phyloP scores from a whole-genome alignment of 2,797 vertebrate species.

The Meriones psammophilus region DNA sequence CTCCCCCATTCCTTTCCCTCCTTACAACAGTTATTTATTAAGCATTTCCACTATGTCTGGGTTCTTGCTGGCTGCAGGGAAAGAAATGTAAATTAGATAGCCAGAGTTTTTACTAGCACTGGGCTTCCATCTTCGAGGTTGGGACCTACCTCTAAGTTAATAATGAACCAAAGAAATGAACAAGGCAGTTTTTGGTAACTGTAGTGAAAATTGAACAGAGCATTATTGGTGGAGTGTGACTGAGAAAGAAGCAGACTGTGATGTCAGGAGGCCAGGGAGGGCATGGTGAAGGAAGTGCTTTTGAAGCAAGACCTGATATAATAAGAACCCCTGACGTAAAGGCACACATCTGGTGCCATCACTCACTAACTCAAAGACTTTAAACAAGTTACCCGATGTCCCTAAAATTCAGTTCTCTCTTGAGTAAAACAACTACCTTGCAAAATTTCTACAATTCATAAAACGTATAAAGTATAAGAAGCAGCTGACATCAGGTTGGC shows the following conservation, averaged over 20 bases:
- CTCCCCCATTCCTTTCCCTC: neutral
- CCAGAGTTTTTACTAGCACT: neutral
- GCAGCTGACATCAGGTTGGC: neutral
- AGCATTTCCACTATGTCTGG: neutral
- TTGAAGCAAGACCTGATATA: neutral
- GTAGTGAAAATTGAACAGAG: neutral
- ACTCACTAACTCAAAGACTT: neutral
- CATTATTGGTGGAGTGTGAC: neutral
- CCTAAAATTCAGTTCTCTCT: neutral
- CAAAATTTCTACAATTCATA: neutral
- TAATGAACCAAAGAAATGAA: conserved; percentile 42
- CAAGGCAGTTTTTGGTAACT: conserved; percentile 26
- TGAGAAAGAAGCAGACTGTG: conserved; percentile 21
- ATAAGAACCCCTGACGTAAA: neutral
- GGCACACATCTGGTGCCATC: neutral
- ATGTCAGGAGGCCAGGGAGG: neutral
- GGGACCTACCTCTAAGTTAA: neutral
- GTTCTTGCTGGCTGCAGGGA: neutral
- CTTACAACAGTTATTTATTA: conserved; percentile 31
- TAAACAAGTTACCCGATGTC: neutral
- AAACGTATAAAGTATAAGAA: neutral
- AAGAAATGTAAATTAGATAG: conserved; percentile 23
- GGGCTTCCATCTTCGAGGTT: neutral
- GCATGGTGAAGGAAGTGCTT: neutral
- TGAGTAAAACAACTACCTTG: neutral